Evolutionary conservation across 2,888 invertebrate species (phyloP).

Genomic region (Elgonia sp.): DNA sequence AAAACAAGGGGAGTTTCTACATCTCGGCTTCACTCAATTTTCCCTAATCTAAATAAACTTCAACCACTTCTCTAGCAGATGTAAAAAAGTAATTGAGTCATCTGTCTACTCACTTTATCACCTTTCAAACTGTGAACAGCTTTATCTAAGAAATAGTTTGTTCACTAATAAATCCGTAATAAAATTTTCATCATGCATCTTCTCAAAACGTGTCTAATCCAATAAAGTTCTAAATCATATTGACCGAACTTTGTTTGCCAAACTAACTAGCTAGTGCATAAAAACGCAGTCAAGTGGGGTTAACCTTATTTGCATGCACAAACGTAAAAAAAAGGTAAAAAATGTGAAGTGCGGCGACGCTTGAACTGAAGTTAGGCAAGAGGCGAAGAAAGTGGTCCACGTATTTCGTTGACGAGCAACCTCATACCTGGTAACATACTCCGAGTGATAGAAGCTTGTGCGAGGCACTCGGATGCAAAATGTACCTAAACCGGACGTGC

Average conservation of each 20-base stretch:
- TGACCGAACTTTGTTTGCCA: constrained; percentile 17
- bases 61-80: not conserved
- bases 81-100: constrained; percentile 12
- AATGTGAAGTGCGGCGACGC: constrained; percentile 33
- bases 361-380: constrained; percentile 54
- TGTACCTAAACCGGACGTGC: constrained; percentile 80
- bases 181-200: not conserved
- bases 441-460: constrained; percentile 67
- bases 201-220: not conserved
- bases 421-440: constrained; percentile 55
- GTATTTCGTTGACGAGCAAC: constrained; percentile 74
- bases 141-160: not conserved
- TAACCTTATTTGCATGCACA: constrained; percentile 61
- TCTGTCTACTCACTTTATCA: constrained; percentile 12
- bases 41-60: constrained; percentile 6
- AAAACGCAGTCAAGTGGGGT: constrained; percentile 49
- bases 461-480: constrained; percentile 78
- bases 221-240: constrained; percentile 24
- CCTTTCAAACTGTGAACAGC: not conserved
- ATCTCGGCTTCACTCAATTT: not conserved
- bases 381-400: constrained; percentile 55
- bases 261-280: constrained; percentile 36
- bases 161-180: not conserved
- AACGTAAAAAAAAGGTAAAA: constrained; percentile 36
- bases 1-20: no score